Evolutionary conservation across 2,888 invertebrate genomes (phyloP), one percentile per base, ranked within the genome.

Genomic region (Epirrita christyi): DNA sequence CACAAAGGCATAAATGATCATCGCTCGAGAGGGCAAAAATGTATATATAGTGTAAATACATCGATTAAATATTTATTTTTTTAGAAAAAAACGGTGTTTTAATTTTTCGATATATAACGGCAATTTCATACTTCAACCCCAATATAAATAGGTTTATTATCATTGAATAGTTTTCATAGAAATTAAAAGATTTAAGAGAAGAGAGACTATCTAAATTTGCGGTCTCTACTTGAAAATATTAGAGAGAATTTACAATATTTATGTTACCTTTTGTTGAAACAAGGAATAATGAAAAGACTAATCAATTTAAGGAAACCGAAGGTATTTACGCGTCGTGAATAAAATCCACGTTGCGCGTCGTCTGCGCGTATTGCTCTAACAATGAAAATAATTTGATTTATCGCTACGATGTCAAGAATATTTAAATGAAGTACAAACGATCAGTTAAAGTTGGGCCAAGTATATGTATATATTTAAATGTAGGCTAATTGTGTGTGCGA

Each of bases 261-360:
- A 68, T 67, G 51, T 60, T 57, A 55, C 61, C 68, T 63, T 68
- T 67, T 73, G 72, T 74, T 70, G 51, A 61, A 58, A 64, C 51
- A 65, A 52, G 55, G 64, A 67, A 74, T 78, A 72, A 71, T 66
- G 57, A 71, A 76, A 73, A 59, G 66, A 61, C 61, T 73, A 70
- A 75, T 75, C 66, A 75, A 70, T 76, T 73, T 64, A 62, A 68
- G 58, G 66, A 68, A 75, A 75, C 70, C 72, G 34, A 67, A 68
- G 68, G 63, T 61, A 67, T 68, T 68, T 47, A 52, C 60, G 64
- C 61, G 48, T 61, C 43, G 27, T 56, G 66, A 65, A 70, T 65
- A 66, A 64, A 61, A 61, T 54, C 43, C 52, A 59, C 49, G 56
- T 49, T 46, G 50, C 52, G 57, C 49, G 56, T 49, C 48, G 50